Base-by-base conservation (phyloP, 2,113 vertebrate species). In the Mesocricetus auratus region DNA sequence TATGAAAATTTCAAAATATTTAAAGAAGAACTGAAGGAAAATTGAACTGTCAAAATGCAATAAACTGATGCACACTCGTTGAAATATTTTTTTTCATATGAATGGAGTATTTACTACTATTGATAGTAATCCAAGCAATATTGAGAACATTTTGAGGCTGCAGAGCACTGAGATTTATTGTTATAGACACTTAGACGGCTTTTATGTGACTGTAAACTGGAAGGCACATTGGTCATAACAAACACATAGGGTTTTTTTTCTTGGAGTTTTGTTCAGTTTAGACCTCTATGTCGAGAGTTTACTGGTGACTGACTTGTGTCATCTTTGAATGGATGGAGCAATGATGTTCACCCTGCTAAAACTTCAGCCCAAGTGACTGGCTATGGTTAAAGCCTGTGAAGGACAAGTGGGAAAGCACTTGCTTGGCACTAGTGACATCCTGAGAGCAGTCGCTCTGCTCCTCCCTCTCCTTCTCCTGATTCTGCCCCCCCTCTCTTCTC, bases 61-160 rank as follows among this genome's bases (percentile, higher is more conserved):
- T 94, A 93, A 92, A 89, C 81, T 85, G 94, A 95, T 89, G 90
- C 16, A 13, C 2, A 22, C 50, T 75, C n/a, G 33, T 56, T 66
- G 53, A 75, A 62, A 86, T 13, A 19, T 12, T 31, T n/a, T 83
- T 47, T 16, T n/a, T 92, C 33, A 24, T 13, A 21, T 53, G 17
- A 21, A 7, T 47, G 26, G 5, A 9, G 9, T 47, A 56, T 4
- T 33, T 42, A 42, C n/a, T 39, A 83, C 64, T 53, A 53, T 60
- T 45, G 33, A 60, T 17, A 47, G 60, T 9, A 26, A 0, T 7
- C 2, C 15, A 42, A 5, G 15, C 21, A 42, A 53, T 33, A 1
- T 39, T 39, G 22, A 86, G 42, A 47, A 47, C 1, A 8, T 68
- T 47, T 33, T 47, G 42, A 47, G 24, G 16, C 33, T 50, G 31